Percentiles rank a stretch among this genome's conserved stretches.
phyloP scores from a whole-genome alignment of 2,113 vertebrate genomes.

The Bubo scandiacus region DNA sequence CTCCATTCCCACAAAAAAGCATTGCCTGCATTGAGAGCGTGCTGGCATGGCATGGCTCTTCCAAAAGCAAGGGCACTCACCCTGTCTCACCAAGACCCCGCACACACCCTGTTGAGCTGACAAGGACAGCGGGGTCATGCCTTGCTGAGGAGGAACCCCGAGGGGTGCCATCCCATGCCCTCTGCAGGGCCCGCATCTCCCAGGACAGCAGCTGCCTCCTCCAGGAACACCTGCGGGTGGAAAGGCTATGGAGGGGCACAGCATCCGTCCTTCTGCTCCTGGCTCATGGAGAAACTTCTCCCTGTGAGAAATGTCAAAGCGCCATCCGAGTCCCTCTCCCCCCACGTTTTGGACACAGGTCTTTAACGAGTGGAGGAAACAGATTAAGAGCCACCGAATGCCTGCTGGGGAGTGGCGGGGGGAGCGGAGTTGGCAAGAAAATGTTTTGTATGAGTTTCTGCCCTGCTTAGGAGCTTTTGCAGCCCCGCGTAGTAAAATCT shows the following conservation, averaged over 20 bases:
- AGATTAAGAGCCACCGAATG: background rate
- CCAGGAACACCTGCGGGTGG: background rate
- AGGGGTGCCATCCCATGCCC: background rate
- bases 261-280: background rate
- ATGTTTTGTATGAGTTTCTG: slow-evolving; percentile 23
- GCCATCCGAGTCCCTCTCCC: background rate
- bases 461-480: slow-evolving; percentile 40
- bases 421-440: background rate
- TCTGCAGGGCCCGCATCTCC: background rate
- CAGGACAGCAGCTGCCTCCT: background rate
- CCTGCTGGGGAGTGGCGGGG: background rate
- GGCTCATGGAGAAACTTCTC: background rate
- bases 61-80: background rate
- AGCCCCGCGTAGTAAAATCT: background rate
- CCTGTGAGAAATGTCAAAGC: background rate
- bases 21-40: fast-evolving
- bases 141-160: background rate
- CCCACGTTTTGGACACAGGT: background rate
- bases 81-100: fast-evolving
- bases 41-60: fast-evolving
- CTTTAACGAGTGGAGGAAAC: slow-evolving; percentile 25
- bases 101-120: fast-evolving
- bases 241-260: background rate
- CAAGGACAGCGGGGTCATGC: background rate
- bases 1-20: background rate